phyloP scores from a whole-genome alignment of 2,888 invertebrate genomes.

The Argyra leucocephala region DNA sequence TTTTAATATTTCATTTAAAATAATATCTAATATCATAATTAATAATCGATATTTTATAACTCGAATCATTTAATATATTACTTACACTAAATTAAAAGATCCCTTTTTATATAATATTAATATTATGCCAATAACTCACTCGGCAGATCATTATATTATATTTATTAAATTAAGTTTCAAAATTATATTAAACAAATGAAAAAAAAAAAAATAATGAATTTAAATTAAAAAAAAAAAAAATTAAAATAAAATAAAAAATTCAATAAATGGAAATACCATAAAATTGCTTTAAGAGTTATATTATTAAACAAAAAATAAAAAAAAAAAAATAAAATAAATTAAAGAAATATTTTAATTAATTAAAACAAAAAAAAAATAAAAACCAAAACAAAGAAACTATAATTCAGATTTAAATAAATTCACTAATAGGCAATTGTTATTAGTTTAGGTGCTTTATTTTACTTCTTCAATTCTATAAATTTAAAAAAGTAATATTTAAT shows the following conservation, averaged over 20 bases:
- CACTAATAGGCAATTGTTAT: slow-evolving; percentile 6
- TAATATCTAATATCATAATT: too few species aligned
- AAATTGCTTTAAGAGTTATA: slow-evolving; percentile 34
- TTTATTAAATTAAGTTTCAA: too few species aligned
- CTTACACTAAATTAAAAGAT: too few species aligned
- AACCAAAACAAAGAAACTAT: not conserved
- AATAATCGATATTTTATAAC: too few species aligned
- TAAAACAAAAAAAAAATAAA: not conserved
- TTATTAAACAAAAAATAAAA: slow-evolving; percentile 24
- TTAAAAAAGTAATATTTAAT: not conserved
- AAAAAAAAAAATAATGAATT: too few species aligned
- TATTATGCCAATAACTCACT: too few species aligned
- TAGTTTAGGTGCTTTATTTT: slow-evolving; percentile 4
- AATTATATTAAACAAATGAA: too few species aligned
- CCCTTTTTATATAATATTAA: too few species aligned
- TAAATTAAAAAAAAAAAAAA: too few species aligned
- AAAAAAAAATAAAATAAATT: slow-evolving; percentile 16
- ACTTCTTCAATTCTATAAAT: not conserved
- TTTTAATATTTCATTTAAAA: too few species aligned
- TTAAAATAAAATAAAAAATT: not conserved
- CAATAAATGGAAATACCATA: slow-evolving; percentile 20
- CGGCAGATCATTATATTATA: too few species aligned
- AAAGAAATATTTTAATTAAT: slow-evolving; percentile 10
- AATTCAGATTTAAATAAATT: slow-evolving; percentile 1
- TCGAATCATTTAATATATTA: too few species aligned